Conservation (phyloP, 2,888 invertebrate species). For the Trimorus sp. region DNA sequence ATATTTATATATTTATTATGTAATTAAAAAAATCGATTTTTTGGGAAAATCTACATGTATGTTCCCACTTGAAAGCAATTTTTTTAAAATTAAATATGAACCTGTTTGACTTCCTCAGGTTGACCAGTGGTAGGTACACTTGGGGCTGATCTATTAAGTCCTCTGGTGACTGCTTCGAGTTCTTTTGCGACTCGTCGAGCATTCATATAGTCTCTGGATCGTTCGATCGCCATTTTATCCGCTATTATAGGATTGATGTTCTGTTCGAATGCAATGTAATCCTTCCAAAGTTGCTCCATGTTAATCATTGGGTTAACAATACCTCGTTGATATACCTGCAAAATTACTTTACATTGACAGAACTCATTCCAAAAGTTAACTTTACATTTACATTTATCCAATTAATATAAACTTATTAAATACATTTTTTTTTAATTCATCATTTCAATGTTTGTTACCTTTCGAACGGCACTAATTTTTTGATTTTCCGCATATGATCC, state of each 20-base stretch:
- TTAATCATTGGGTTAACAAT: slow-evolving; percentile 98
- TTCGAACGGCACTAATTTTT: slow-evolving; percentile 98
- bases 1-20: too few species aligned
- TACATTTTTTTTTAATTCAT: too few species aligned
- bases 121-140: slow-evolving; percentile 97
- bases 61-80: background rate
- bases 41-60: too few species aligned
- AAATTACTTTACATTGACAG: background rate
- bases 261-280: slow-evolving; percentile 98
- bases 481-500: slow-evolving; percentile 99
- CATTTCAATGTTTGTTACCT: too few species aligned
- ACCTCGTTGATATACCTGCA: slow-evolving; percentile 95
- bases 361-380: slow-evolving; percentile 27
- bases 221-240: slow-evolving; percentile 98
- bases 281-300: slow-evolving; percentile 98
- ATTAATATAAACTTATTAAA: too few species aligned
- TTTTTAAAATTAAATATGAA: slow-evolving; percentile 74
- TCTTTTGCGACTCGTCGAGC: slow-evolving; percentile 98
- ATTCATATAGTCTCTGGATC: slow-evolving; percentile 98
- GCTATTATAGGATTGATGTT: slow-evolving; percentile 94
- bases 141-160: slow-evolving; percentile 96
- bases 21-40: too few species aligned
- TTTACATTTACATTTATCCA: too few species aligned
- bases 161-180: slow-evolving; percentile 96
- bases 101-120: slow-evolving; percentile 96